A percentile compares a stretch with the other conserved stretches of the same genome.
phyloP scores from a whole-genome alignment of 2,113 vertebrate genomes.

The Lophura nycthemera region DNA sequence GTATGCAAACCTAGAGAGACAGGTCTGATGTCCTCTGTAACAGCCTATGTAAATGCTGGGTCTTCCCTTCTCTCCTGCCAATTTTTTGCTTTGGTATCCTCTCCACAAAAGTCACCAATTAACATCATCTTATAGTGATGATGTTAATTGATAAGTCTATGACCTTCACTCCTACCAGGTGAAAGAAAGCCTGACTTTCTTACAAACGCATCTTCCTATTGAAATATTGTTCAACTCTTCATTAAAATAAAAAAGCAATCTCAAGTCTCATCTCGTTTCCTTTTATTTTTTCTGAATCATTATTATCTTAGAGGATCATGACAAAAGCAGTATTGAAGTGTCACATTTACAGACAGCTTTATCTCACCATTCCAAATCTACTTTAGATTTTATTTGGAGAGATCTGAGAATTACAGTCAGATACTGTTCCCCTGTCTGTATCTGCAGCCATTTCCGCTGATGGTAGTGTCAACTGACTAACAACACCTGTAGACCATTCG shows the following conservation, averaged over 20 bases:
- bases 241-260: not conserved
- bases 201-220: not conserved
- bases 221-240: not conserved
- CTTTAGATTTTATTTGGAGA: not conserved
- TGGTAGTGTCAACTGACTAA: not conserved
- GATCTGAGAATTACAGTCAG: not conserved
- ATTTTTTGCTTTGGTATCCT: not conserved
- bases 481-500: not conserved
- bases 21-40: not conserved
- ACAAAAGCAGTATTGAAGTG: not conserved
- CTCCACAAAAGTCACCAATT: too few species aligned
- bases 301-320: not conserved
- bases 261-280: not conserved
- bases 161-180: not conserved
- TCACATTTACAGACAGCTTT: not conserved
- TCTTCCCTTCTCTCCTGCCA: not conserved
- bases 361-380: not conserved
- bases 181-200: not conserved
- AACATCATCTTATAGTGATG: not conserved
- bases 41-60: not conserved
- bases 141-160: not conserved
- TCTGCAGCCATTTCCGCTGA: not conserved
- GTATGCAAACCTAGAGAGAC: not conserved
- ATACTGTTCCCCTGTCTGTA: not conserved
- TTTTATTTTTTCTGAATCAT: not conserved